These are phyloP conservation scores for Todus mexicanus DNA, from an alignment of 2,797 vertebrate species.

Conservation along the genomic window DNA sequence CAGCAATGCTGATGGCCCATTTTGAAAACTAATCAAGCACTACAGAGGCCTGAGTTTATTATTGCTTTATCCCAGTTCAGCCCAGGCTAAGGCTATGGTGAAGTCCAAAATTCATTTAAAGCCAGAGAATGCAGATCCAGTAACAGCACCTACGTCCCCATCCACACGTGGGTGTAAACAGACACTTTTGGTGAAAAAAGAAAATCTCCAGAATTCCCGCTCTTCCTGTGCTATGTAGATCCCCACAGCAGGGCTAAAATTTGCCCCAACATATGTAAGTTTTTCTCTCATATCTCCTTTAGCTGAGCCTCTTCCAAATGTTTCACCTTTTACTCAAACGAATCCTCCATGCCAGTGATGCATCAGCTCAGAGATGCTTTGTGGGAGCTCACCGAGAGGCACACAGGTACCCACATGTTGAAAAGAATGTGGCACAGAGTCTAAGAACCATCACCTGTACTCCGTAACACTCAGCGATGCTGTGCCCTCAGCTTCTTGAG, in stretches of 20 bases:
- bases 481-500: neutral
- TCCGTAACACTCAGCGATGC: neutral
- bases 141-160: constrained; percentile 62
- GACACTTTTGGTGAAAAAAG: constrained; percentile 7
- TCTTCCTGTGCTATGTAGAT: neutral
- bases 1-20: neutral
- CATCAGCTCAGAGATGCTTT: neutral
- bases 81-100: constrained; percentile 55
- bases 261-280: neutral
- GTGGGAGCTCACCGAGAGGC: neutral
- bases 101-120: constrained; percentile 46
- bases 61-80: constrained; percentile 66
- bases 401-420: neutral
- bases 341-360: neutral
- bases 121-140: constrained; percentile 40
- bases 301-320: neutral
- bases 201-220: neutral
- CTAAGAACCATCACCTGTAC: neutral
- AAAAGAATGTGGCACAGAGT: neutral
- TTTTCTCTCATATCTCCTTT: neutral
- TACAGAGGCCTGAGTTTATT: constrained; percentile 52
- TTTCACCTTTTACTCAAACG: neutral
- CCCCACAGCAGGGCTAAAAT: neutral
- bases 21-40: constrained; percentile 15
- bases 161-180: constrained; percentile 38